Conservation (phyloP, 1,140 invertebrate genomes). For the Leptinotarsa texana region DNA sequence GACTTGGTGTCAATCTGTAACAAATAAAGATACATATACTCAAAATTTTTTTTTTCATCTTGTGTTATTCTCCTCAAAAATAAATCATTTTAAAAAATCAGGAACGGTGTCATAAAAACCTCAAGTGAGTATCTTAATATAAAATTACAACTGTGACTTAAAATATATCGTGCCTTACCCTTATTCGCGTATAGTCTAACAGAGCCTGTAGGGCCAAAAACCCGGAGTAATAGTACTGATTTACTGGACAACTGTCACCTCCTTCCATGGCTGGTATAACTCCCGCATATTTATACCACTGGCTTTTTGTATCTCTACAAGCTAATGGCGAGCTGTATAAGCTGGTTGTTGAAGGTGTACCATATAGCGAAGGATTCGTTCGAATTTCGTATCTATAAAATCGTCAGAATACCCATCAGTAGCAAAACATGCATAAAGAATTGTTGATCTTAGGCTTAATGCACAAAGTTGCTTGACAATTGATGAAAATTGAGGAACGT, state of each 20-base stretch:
- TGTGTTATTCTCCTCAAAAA: too few relatives aligned
- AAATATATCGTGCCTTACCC: slow-evolving; percentile 54
- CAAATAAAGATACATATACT: too few relatives aligned
- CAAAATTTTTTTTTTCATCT: too few relatives aligned
- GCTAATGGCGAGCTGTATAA: slow-evolving; percentile 67
- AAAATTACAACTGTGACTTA: too few relatives aligned
- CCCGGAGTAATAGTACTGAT: slow-evolving; percentile 76
- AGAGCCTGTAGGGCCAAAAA: slow-evolving; percentile 73
- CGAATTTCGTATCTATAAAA: slow-evolving; percentile 69
- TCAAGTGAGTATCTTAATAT: too few relatives aligned
- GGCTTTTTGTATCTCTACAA: slow-evolving; percentile 65
- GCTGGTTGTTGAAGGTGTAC: slow-evolving; percentile 66
- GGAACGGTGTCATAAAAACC: too few relatives aligned
- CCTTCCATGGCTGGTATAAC: slow-evolving; percentile 62
- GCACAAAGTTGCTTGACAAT: too few relatives aligned
- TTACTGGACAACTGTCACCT: slow-evolving; percentile 71
- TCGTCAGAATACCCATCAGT: background rate
- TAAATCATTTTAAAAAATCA: too few relatives aligned
- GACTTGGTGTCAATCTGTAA: slow-evolving; percentile 63
- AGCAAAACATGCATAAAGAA: too few relatives aligned
- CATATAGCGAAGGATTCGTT: slow-evolving; percentile 68
- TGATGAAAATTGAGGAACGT: too few relatives aligned
- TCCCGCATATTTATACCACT: slow-evolving; percentile 63
- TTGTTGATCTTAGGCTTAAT: too few relatives aligned
- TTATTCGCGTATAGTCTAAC: slow-evolving; percentile 73